Base-by-base conservation (phyloP, 2,797 vertebrate genomes). In the Graptemys geographica region DNA sequence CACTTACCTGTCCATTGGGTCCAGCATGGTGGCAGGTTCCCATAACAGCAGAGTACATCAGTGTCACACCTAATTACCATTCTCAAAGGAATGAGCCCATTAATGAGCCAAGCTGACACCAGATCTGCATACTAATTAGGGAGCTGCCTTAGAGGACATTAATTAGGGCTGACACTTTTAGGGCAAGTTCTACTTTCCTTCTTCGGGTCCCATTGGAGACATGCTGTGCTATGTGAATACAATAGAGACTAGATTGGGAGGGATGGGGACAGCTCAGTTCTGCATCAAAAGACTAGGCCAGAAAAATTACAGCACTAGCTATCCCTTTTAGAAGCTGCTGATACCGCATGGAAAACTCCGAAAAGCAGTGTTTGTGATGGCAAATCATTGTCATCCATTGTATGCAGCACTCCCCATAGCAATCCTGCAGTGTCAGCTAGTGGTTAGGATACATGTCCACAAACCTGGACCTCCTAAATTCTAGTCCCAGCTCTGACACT, bases 111-210 rank as follows among this genome's bases (percentile, higher is more conserved):
- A 96, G 97, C 96, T 95, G 95, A 97, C 97, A 97, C 88, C 92
- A 89, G 92, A 95, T 96, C 97, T 96, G 97, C 98, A 98, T 98
- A 81, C 96, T 98, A 98, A 98, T 98, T 97, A 98, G 95, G 88
- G 90, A 96, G 89, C 93, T 96, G 97, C 97, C 97, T 98, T 84
- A 47, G 93, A 97, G 97, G 98, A 98, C 98, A 98, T 97, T 98
- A 98, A 98, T 98, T 98, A 98, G 97, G 97, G 97, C 94, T 98
- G 98, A 98, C 98, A 98, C 98, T 98, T 98, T 95, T 97, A 97
- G 98, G 96, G 96, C 95, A 98, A 97, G 90, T 98, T 97, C 97
- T 96, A 96, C 94, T 98, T 97, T 97, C 94, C 94, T 95, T 97
- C 91, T 95, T 91, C 83, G 44, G 93, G 97, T 97, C 97, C 97